Evolutionary conservation across 2,888 invertebrate species (phyloP), one percentile per base, ranked within the genome.

Genomic region (Ophion ventricosus): DNA sequence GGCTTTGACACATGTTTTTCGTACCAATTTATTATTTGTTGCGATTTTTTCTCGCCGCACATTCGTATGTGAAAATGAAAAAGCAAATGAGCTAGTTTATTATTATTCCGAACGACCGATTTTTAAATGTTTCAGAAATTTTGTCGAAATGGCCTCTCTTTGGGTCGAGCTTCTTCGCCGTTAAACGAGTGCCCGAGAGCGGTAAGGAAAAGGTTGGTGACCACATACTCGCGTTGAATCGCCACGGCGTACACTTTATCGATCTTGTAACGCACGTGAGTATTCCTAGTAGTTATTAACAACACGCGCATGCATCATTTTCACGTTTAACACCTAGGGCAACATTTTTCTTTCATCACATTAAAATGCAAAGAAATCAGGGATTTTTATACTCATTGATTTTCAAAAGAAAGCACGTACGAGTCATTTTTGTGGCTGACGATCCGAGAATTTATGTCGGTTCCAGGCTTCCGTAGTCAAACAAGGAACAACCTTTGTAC

Each of bases 111-210:
- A 49, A 14, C 49, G 49, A 17, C 17, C 17, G 14, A 14, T 49
- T 4, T 49, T 49, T 3, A 4, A 49, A 49, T 49, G 66, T 92
- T 94, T 72, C 94, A 96, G 97, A 98, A 95, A 97, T 98, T 74
- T 94, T 99, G 40, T 98, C 98, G 87, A 96, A 97, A 90, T 99
- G 99, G 99, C 97, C 98, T 66, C 94, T 99, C 79, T 99, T 99
- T 94, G 99, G 99, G 20, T 98, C 99, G 86, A 98, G 98, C 88
- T 99, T 99, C 96, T 99, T 99, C 94, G 98, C 98, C 20, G 98
- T 99, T 76, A 98, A 97, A 90, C 95, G 97, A 89, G 97, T 97
- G 54, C 94, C 94, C 91, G 94, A 95, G 81, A 87, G 82, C 56
- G 96, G 96, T 76, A 97, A 96, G 87, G 94, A 94, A 63, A 94